Percentiles rank a stretch among this genome's conserved stretches.
Conservation (phyloP, 2,113 vertebrate species). For the Ictalurus punctatus region DNA sequence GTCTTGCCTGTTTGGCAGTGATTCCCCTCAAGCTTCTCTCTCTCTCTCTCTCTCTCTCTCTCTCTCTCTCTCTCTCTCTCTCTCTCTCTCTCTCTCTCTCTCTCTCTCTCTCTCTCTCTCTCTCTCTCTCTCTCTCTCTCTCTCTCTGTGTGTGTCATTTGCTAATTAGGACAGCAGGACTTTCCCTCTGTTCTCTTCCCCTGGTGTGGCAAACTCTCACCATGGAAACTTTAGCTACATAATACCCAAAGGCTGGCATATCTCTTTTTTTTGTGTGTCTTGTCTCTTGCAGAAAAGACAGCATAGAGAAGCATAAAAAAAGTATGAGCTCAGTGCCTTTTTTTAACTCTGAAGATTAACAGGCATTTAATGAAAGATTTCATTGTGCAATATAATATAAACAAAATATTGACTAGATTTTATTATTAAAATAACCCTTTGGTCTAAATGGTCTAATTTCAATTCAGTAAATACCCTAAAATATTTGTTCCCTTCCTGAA, state of each 20-base stretch:
- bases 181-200: constrained; percentile 43
- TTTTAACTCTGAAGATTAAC: not conserved
- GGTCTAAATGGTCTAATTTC: not conserved
- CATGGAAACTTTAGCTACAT: constrained; percentile 56
- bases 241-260: constrained; percentile 49
- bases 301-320: not conserved
- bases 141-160: constrained; percentile 50
- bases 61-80: constrained; percentile 30
- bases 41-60: constrained; percentile 39
- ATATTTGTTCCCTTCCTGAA: not conserved
- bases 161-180: constrained; percentile 63
- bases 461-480: not conserved
- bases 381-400: not conserved
- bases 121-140: constrained; percentile 14
- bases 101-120: constrained; percentile 49
- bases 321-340: not conserved
- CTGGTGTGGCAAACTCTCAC: constrained; percentile 51
- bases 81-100: constrained; percentile 4
- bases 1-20: constrained; percentile 18
- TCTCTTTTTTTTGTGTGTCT: constrained; percentile 17
- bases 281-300: constrained; percentile 9
- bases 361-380: not conserved
- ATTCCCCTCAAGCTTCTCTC: constrained; percentile 38
- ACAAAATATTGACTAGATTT: not conserved
- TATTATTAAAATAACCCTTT: not conserved